Evolutionary conservation across 2,888 invertebrate species (phyloP).

Genomic region (Drosophila austrosaltans): DNA sequence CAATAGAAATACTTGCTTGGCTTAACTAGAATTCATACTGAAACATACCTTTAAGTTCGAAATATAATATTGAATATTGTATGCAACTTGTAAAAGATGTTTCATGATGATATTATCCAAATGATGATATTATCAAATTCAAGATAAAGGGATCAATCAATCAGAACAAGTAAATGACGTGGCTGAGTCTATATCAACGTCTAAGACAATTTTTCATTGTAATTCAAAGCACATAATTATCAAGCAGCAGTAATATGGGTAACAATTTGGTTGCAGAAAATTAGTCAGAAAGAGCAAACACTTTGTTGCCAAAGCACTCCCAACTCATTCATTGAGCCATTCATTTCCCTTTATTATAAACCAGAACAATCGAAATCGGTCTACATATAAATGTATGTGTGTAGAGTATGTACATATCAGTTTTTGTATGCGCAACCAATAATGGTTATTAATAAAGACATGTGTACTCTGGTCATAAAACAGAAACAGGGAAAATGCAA

Average conservation of each 20-base stretch:
- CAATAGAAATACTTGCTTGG: background rate
- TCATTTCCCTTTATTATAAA: slow-evolving; percentile 34
- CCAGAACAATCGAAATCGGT: slow-evolving; percentile 9
- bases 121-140: too few relatives aligned
- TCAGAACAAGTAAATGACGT: too few relatives aligned
- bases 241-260: too few relatives aligned
- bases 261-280: background rate
- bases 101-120: too few relatives aligned
- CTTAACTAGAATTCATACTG: background rate
- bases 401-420: slow-evolving; percentile 35
- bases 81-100: too few relatives aligned
- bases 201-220: too few relatives aligned
- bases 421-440: slow-evolving; percentile 52
- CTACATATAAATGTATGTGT: background rate
- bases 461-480: slow-evolving; percentile 67
- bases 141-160: too few relatives aligned
- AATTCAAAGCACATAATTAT: too few relatives aligned
- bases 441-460: slow-evolving; percentile 71
- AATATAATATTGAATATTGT: too few relatives aligned
- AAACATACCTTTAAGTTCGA: background rate
- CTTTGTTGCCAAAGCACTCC: slow-evolving; percentile 13
- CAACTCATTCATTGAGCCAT: slow-evolving; percentile 15
- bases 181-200: too few relatives aligned
- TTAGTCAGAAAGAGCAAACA: background rate
- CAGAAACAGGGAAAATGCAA: slow-evolving; percentile 56